A percentile compares a stretch with the other conserved stretches of the same genome.
Conservation (phyloP, 2,797 vertebrate species). For the Anolis apletophallus region DNA sequence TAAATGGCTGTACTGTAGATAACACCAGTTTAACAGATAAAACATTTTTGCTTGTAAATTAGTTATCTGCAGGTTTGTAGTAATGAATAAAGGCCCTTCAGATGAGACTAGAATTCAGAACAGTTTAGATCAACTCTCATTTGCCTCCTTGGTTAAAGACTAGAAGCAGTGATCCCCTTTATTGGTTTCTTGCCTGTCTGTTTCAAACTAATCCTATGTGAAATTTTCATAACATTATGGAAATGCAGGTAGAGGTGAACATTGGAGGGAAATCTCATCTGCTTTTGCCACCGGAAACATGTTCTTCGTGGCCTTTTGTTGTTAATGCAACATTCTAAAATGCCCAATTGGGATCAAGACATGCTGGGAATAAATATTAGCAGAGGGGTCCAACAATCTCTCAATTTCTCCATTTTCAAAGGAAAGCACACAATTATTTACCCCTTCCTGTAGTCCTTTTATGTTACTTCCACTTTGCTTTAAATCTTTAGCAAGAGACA, state of each 20-base stretch:
- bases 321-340: not conserved
- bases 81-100: not conserved
- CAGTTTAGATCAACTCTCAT: not conserved
- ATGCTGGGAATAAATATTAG: not conserved
- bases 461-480: slow-evolving; percentile 37
- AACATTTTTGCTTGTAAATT: fast-evolving
- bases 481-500: slow-evolving; percentile 55
- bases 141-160: too few relatives aligned
- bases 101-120: not conserved
- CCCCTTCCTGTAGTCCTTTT: slow-evolving; percentile 29
- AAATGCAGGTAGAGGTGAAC: not conserved
- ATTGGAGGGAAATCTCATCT: not conserved
- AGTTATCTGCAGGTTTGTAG: slow-evolving; percentile 18
- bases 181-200: not conserved
- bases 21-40: slow-evolving; percentile 23
- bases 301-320: not conserved
- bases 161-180: not conserved
- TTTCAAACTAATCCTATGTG: too few relatives aligned
- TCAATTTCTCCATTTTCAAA: slow-evolving; percentile 36
- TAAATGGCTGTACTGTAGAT: slow-evolving; percentile 2
- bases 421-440: slow-evolving; percentile 29
- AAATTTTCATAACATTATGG: too few relatives aligned
- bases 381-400: not conserved
- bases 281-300: not conserved
- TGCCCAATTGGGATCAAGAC: not conserved